Base-by-base conservation (phyloP, 1,140 invertebrate species). In the Halyomorpha halys region DNA sequence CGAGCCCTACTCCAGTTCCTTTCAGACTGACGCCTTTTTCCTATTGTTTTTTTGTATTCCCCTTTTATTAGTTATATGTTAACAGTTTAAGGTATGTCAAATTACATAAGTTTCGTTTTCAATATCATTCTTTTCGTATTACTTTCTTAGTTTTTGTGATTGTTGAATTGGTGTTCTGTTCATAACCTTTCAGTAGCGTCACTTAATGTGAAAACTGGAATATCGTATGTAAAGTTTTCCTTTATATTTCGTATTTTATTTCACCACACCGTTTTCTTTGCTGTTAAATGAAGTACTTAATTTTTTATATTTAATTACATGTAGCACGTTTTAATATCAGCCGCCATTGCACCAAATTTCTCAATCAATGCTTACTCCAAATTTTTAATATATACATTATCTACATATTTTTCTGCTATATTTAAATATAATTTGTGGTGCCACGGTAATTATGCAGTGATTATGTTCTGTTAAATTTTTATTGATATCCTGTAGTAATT, bases 1-100 rank as follows among this genome's bases (percentile, higher is more conserved):
- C 53, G 9, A 23, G 53, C 53, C 53, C 53, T 56, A 23, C 53
- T 56, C 53, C 53, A 56, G 53, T 56, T 56, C 53, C 53, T 56
- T 56, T 56, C 53, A 9, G 53, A 56, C 14, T 56, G 53, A 23
- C 3, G 53, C 23, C 53, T 23, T 19, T 56, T 56, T 56, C 23
- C 23, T 23, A 19, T 25, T 21, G 53, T 56, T 25, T 19, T 53
- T 56, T 25, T 56, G 4, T 3, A 6, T 23, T 11, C 53, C 15
- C 53, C 3, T 23, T 56, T 25, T 25, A 23, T 56, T 56, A 49
- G 9, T 19, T 56, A 23, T 56, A 56, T 56, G 53, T 56, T 56
- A 25, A 25, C 19, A 21, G 53, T 56, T 56, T 56, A 56, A 56
- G 53, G 53, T 56, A 56, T 13, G 34, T 39, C 4, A 39, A 39